phyloP scores from a whole-genome alignment of 2,888 invertebrate species.

The Athalia circularis region DNA sequence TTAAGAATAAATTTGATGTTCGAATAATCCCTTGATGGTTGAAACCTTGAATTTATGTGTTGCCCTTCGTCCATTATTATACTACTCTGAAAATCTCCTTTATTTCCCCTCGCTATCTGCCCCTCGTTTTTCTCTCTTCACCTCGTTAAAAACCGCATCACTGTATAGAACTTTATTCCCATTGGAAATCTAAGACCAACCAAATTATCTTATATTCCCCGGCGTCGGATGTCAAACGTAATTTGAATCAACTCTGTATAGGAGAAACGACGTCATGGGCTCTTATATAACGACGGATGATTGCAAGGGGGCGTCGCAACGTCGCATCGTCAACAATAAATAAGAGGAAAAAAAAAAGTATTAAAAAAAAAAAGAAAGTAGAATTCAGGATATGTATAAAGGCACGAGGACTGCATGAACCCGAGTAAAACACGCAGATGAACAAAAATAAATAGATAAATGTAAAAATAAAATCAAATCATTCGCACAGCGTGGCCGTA shows the following conservation, averaged over 20 bases:
- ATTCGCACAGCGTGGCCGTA: neutral
- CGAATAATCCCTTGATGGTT: constrained; percentile 22
- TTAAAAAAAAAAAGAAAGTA: neutral
- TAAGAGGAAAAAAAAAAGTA: neutral
- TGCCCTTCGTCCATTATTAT: neutral
- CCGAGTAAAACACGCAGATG: neutral
- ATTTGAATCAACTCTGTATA: constrained; percentile 33
- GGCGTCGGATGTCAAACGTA: constrained; percentile 43
- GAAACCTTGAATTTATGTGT: neutral
- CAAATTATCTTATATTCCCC: constrained; percentile 44
- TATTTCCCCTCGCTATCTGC: constrained; percentile 5
- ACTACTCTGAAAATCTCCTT: neutral
- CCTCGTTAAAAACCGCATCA: constrained; percentile 43
- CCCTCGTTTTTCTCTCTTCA: constrained; percentile 16
- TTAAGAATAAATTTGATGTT: constrained; percentile 33
- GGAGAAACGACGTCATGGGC: neutral
- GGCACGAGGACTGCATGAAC: constrained; percentile 3
- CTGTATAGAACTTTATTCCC: constrained; percentile 39
- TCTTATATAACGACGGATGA: neutral
- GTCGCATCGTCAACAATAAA: constrained; percentile 17
- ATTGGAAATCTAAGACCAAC: constrained; percentile 45
- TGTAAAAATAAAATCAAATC: neutral
- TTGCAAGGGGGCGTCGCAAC: neutral
- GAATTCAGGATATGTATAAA: neutral
- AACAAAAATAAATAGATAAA: neutral